Base-by-base conservation (phyloP, 2,888 invertebrate species). In the Hesperia comma region DNA sequence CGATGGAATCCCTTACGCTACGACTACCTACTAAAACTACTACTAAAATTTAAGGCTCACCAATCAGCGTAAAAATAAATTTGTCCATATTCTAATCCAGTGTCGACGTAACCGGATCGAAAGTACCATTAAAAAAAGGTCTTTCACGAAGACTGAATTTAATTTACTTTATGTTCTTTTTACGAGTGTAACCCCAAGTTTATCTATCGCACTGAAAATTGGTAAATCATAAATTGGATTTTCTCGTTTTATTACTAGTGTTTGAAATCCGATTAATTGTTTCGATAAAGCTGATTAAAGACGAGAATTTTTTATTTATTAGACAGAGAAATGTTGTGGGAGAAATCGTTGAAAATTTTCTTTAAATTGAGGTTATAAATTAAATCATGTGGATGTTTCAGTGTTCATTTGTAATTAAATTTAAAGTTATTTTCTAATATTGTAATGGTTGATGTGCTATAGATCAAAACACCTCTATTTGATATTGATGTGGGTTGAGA, bases 171-270 rank as follows among this genome's bases (percentile, higher is more conserved):
- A 85, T 77, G 73, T 74, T 69, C 67, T 68, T 84, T 84, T 84
- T 85, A 84, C 79, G 84, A 79, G 70, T 77, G 68, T 60, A 70
- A 74, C 72, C 75, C 74, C 69, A 70, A 76, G 74, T 81, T 81
- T 82, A 82, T 84, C 79, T 79, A 75, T 70, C 71, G 77, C 75
- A 78, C 74, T 77, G 79, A 80, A 82, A 83, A 83, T 84, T 84
- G 82, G 74, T 79, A 79, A 82, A 79, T 79, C 81, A 79, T 83
- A 84, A 82, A 84, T 82, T 81, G 78, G 73, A 78, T 81, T 79
- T 81, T 78, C 74, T 8, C 19, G 19, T 54, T 66, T 64, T 60
- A 60, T 15, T 51, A 58, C 63, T 32, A 32, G 41, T 64, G 51
- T 40, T 57, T 64, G 57, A 57, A 57, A 51, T 53, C 26, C 21